Evolutionary conservation across 1,140 invertebrate genomes (phyloP).

Genomic region (Drosophila lacteicornis): DNA sequence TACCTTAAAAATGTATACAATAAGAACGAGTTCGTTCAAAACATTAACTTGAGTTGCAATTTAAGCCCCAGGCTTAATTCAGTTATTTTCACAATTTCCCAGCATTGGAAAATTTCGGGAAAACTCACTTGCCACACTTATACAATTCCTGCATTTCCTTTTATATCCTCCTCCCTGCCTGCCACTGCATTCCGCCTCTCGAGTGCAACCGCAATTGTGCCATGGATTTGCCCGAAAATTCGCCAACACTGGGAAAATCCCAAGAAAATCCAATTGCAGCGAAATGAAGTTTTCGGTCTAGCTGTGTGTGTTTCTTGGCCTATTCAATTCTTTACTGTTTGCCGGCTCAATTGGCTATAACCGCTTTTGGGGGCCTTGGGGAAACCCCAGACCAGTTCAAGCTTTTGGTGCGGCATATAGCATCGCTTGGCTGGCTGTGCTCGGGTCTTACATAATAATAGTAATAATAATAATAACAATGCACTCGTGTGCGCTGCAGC

Average conservation of each 20-base stretch:
- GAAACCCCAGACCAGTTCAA: slow-evolving; percentile 64
- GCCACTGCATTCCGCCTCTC: slow-evolving; percentile 16
- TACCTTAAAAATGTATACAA: not conserved
- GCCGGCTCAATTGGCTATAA: slow-evolving; percentile 49
- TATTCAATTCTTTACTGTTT: slow-evolving; percentile 62
- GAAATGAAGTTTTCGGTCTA: slow-evolving; percentile 24
- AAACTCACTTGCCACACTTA: not conserved
- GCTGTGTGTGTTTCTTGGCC: slow-evolving; percentile 35
- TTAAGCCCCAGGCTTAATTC: too few species aligned
- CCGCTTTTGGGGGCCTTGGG: slow-evolving; percentile 67
- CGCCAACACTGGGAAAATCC: slow-evolving; percentile 53
- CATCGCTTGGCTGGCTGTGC: slow-evolving; percentile 27
- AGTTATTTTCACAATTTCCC: not conserved
- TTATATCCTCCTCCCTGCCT: not conserved
- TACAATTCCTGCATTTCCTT: not conserved
- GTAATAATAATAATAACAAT: slow-evolving; percentile 40
- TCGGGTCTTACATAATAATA: slow-evolving; percentile 63
- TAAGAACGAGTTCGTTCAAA: not conserved
- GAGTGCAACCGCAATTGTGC: slow-evolving; percentile 49
- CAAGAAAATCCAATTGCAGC: slow-evolving; percentile 33
- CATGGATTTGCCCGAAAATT: slow-evolving; percentile 60
- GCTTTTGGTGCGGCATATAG: slow-evolving; percentile 8
- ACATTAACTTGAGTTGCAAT: not conserved
- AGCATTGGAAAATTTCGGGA: not conserved
- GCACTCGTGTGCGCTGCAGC: slow-evolving; percentile 41